Evolutionary conservation across 2,888 invertebrate species (phyloP).

Genomic region (Drosophila neoperkinsi): DNA sequence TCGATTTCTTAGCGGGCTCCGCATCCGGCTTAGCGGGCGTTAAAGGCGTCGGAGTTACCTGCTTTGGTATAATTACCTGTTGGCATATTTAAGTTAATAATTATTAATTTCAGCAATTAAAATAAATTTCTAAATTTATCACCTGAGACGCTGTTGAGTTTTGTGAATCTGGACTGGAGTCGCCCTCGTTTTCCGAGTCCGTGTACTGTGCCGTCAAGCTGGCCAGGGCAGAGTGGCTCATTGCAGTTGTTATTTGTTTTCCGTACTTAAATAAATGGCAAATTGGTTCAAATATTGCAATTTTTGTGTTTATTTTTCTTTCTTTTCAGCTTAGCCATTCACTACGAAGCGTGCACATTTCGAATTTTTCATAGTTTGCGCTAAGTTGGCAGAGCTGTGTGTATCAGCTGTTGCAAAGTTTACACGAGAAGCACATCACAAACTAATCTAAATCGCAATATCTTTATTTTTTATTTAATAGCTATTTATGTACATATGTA

Average conservation of each 20-base stretch:
- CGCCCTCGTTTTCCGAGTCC: conserved; percentile 95
- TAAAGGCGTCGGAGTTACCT: conserved; percentile 56
- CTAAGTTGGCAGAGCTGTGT: conserved; percentile 26
- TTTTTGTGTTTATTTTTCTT: background rate
- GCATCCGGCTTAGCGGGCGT: conserved; percentile 61
- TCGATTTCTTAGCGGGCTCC: conserved; percentile 29
- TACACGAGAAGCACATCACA: background rate
- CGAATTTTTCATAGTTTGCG: background rate
- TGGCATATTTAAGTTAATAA: background rate
- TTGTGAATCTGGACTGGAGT: conserved; percentile 84
- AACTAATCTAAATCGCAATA: background rate
- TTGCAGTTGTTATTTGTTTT: conserved; percentile 18
- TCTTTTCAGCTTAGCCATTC: conserved; percentile 21
- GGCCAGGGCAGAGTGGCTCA: conserved; percentile 88
- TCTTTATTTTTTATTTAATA: background rate
- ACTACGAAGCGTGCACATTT: background rate
- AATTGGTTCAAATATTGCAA: background rate
- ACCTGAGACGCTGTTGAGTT: conserved; percentile 83
- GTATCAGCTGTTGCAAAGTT: conserved; percentile 31
- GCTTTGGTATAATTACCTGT: conserved; percentile 81
- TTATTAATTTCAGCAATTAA: background rate
- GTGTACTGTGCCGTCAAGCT: conserved; percentile 95
- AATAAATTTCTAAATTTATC: background rate
- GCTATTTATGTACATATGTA: background rate
- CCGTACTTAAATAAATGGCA: background rate